Base-by-base conservation (phyloP, 2,113 vertebrate species). In the Periophthalmodon schlosseri region DNA sequence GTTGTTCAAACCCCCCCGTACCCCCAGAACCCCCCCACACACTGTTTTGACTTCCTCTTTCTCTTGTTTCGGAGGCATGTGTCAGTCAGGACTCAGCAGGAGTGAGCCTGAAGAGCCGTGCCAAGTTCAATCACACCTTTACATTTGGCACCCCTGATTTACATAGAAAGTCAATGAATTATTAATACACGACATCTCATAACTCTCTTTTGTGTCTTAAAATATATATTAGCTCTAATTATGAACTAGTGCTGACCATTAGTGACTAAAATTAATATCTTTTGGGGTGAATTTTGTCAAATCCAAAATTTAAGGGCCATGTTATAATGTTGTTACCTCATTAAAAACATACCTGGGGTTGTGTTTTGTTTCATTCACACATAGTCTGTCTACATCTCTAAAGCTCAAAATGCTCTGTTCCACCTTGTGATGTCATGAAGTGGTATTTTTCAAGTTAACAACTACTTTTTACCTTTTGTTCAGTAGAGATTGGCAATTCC, bases 1-100 rank as follows among this genome's bases (percentile, higher is more conserved):
- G 93, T 90, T 92, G 88, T 89, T 85, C 72, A 70, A 68, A 69
- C 61, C 39, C 61, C 69, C 77, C 57, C 3, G 57, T 36, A 50
- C 65, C 76, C 56, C 3, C 83, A 77, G 69, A 15, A 33, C 77
- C 78, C 76, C 85, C 75, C 82, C 72, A 70, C 24, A 46, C 58
- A 39, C 71, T 49, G 78, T 71, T 63, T 68, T 83, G 69, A 63
- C 60, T 73, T 69, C 61, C 56, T 58, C 80, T 57, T 28, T 36
- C 70, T 70, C 85, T 65, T 77, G 33, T 65, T 60, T 60, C 28
- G 57, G 21, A 6, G 64, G 73, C 77, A 18, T 79, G 69, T 72
- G 64, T 74, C 75, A 70, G 70, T 73, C 39, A 63, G 54, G 74
- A 67, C 80, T 39, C 86, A 86, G 79, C 77, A 69, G 6, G 68